Conservation (phyloP, 2,888 invertebrate species). For the Hemaris fuciformis region DNA sequence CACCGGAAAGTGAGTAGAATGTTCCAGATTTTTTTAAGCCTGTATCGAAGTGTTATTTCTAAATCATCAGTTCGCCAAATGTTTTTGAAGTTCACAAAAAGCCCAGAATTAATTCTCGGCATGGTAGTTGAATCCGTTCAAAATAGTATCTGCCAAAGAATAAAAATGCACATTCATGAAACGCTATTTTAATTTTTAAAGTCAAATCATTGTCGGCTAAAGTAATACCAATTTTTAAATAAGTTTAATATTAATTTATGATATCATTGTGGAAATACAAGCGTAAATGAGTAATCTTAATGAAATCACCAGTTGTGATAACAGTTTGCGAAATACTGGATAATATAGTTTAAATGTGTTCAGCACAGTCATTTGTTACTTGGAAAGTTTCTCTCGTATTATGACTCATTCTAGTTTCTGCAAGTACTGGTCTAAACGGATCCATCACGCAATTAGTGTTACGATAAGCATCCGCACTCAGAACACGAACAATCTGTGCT, state of each 20-base stretch:
- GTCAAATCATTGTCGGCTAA: too few species aligned
- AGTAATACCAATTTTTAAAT: too few species aligned
- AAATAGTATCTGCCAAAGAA: too few species aligned
- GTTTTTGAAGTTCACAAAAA: too few species aligned
- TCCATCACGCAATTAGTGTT: not conserved
- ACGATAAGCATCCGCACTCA: not conserved
- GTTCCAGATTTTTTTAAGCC: too few species aligned
- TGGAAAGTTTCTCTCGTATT: not conserved
- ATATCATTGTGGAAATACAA: too few species aligned
- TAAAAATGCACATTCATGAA: too few species aligned
- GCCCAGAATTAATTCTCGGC: too few species aligned
- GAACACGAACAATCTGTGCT: not conserved
- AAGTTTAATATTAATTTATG: not conserved
- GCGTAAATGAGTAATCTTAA: not conserved
- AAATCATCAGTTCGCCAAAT: too few species aligned
- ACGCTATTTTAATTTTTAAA: too few species aligned
- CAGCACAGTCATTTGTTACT: not conserved
- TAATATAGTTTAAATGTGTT: not conserved
- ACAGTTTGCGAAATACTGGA: not conserved
- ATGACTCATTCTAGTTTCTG: not conserved
- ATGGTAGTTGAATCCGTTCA: too few species aligned
- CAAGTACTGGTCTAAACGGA: not conserved
- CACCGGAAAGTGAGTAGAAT: slow-evolving; percentile 88
- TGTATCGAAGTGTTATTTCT: too few species aligned
- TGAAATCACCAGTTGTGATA: not conserved